Conservation (phyloP, 2,888 invertebrate genomes). For the Mongoloraphidia duomilia region DNA sequence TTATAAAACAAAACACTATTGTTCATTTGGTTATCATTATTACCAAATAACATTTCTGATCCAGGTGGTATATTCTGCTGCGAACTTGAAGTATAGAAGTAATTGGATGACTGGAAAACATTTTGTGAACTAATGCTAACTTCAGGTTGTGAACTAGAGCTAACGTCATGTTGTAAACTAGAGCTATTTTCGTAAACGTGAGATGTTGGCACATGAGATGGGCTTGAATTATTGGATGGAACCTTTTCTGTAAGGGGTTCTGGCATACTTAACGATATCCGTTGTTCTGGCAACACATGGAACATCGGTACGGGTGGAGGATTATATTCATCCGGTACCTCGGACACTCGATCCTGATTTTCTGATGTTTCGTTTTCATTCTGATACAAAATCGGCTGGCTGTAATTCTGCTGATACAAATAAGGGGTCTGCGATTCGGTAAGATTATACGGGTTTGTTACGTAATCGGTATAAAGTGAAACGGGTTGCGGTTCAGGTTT, state of each 20-base stretch:
- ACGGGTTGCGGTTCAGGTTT: conserved; percentile 18
- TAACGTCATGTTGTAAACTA: conserved; percentile 15
- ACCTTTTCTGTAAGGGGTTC: no score
- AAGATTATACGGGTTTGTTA: conserved; percentile 41
- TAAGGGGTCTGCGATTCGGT: conserved; percentile 7
- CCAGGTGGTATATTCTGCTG: conserved; percentile 36
- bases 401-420: conserved; percentile 2
- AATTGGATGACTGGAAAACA: conserved; percentile 48
- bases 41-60: conserved; percentile 44
- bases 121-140: conserved; percentile 25
- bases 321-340: not conserved
- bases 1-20: conserved; percentile 7
- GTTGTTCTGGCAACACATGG: no score
- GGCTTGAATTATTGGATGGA: not conserved
- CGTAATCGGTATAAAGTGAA: conserved; percentile 38
- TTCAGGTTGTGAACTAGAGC: conserved; percentile 15
- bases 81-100: conserved; percentile 41
- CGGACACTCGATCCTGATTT: conserved; percentile 2
- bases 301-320: no score
- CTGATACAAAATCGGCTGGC: conserved; percentile 8
- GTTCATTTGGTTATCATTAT: not conserved
- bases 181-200: no score
- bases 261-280: no score
- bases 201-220: not conserved
- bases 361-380: conserved; percentile 8